A percentile compares a stretch with the other conserved stretches of the same genome.
phyloP scores from a whole-genome alignment of 92 coral and sea anemone species.

The Zoanthus gigantus region DNA sequence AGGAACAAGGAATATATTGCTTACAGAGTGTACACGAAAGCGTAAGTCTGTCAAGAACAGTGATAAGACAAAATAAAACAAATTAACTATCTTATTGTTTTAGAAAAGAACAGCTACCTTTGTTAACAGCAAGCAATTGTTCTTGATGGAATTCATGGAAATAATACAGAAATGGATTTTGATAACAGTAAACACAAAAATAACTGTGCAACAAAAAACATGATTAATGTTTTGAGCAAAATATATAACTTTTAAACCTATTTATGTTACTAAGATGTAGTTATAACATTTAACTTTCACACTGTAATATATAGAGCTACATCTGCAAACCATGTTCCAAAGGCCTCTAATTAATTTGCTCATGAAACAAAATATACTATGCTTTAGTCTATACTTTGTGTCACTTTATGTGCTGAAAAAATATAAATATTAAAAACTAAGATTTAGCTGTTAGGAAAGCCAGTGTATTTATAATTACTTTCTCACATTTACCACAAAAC shows the following conservation, averaged over 20 bases:
- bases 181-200: not conserved
- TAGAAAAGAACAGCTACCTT: constrained; percentile 18
- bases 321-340: not conserved
- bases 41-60: too few species aligned
- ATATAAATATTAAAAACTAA: not conserved
- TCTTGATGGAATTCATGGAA: constrained; percentile 25
- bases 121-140: constrained; percentile 31
- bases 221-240: not conserved
- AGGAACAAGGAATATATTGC: too few species aligned
- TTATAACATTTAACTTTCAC: not conserved
- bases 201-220: not conserved
- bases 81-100: constrained; percentile 10
- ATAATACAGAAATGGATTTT: constrained; percentile 27
- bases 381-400: not conserved
- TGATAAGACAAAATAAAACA: too few species aligned
- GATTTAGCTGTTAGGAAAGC: not conserved
- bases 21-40: too few species aligned
- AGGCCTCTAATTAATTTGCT: not conserved
- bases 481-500: not conserved
- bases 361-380: not conserved
- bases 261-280: not conserved
- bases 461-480: not conserved
- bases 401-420: not conserved
- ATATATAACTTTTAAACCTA: not conserved
- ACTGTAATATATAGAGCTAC: not conserved